Evolutionary conservation across 2,888 invertebrate species (phyloP).

Genomic region (Coelinius sp.): DNA sequence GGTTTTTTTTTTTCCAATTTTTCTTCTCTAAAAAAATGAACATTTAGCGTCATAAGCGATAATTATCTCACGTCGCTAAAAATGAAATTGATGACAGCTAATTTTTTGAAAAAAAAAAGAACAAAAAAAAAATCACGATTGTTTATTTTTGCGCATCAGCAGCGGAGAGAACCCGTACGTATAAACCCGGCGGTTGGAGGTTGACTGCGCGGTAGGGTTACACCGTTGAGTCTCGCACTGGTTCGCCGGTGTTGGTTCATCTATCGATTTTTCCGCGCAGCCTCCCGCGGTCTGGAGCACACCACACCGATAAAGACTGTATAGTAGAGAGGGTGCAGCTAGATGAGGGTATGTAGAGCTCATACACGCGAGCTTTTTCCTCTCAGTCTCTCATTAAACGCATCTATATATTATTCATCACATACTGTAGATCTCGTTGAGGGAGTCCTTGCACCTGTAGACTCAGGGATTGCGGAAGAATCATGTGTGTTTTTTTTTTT

Average conservation of each 20-base stretch:
- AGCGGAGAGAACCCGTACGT: slow-evolving; percentile 19
- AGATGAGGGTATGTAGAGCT: slow-evolving; percentile 6
- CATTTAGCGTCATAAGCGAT: no score
- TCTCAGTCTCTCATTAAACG: background rate
- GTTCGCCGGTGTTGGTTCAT: slow-evolving; percentile 52
- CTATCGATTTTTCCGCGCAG: slow-evolving; percentile 70
- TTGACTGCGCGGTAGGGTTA: slow-evolving; percentile 64
- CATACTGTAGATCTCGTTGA: background rate
- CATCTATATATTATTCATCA: background rate
- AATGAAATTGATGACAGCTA: slow-evolving; percentile 39
- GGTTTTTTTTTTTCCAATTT: no score
- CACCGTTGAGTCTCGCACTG: slow-evolving; percentile 58
- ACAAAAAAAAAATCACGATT: slow-evolving; percentile 44
- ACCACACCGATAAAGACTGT: slow-evolving; percentile 30
- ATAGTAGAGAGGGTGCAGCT: no score
- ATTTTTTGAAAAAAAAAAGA: slow-evolving; percentile 49
- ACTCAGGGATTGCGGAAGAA: slow-evolving; percentile 9
- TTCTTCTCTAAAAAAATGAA: no score
- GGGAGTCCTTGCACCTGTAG: slow-evolving; percentile 27
- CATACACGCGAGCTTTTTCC: slow-evolving; percentile 20
- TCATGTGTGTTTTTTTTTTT: background rate
- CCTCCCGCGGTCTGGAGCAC: slow-evolving; percentile 63
- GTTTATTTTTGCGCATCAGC: slow-evolving; percentile 54
- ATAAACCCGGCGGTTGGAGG: slow-evolving; percentile 65
- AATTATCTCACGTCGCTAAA: no score